Evolutionary conservation across 2,113 vertebrate species (phyloP), one percentile per base, ranked within the genome.

Genomic region (Spheniscus mendiculus): DNA sequence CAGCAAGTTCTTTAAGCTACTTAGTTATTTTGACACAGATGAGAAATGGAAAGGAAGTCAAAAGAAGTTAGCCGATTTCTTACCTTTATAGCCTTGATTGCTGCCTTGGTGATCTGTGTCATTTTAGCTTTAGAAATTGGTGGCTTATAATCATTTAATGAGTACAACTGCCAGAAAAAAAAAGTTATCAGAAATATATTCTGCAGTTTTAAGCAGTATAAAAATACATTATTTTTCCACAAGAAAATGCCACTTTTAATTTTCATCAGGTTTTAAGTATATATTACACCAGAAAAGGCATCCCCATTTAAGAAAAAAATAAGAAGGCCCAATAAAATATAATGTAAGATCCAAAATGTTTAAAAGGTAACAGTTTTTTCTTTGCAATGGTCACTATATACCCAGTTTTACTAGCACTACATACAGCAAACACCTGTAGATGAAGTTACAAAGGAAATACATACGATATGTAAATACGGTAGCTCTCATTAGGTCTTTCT

Each of bases 81-180:
- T 98, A 99, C 99, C 99, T 99, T 99, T 98, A 99, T 99, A 97
- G 99, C 99, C 97, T 99, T 99, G 98, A 99, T 99, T 97, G 99
- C 99, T 95, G 99, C 99, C 97, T 99, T 99, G 91, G 99, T 99
- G 96, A 99, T 99, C 98, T 99, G 99, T 88, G 99, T 99, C 99
- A 99, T 99, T 99, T 99, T 99, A 22, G 99, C 99, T 98, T 99
- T 99, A 97, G 99, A 99, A 98, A 99, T 99, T 20, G 99, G 99
- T 90, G 99, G 99, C 96, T 99, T 99, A 98, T 99, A 99, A 98
- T 99, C 99, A 98, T 99, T 99, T 85, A 99, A 97, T 67, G 99
- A 99, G 99, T 99, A 99, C 92, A 99, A 97, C 99, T 99, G 96
- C 34, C 66, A 98, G 69, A 90, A 95, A 65, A 20, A 79, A 80